These are phyloP conservation scores for Neopipo cinnamomea DNA, from an alignment of 2,113 vertebrate genomes.

Conservation along the genomic window DNA sequence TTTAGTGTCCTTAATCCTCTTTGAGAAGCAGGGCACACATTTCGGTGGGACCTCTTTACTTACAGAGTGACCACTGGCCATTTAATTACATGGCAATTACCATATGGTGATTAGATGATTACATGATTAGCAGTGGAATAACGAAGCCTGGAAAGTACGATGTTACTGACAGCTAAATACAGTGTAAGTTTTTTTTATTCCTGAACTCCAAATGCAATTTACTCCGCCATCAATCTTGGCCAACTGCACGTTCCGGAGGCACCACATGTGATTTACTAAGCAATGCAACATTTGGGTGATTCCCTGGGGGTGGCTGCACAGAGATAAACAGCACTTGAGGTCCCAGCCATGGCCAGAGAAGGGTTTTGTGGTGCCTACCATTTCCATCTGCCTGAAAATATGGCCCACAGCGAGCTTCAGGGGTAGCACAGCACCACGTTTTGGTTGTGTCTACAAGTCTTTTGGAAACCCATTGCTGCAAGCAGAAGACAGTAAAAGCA, in stretches of 20 bases:
- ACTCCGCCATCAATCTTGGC: not conserved
- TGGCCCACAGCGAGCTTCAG: accelerated
- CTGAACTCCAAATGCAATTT: not conserved
- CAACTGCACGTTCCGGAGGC: not conserved
- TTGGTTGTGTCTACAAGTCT: not conserved
- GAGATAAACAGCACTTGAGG: not conserved
- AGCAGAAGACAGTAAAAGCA: not conserved
- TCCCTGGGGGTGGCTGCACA: not conserved
- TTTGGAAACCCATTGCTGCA: not conserved
- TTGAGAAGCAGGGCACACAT: not conserved
- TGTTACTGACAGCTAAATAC: not conserved
- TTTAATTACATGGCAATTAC: not conserved
- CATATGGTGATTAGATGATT: not conserved
- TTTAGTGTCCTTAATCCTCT: not conserved
- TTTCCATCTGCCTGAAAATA: not conserved
- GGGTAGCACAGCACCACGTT: not conserved
- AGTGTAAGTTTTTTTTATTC: not conserved
- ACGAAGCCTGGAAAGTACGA: not conserved
- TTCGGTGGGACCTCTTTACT: not conserved
- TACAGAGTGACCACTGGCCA: not conserved
- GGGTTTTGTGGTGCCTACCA: accelerated
- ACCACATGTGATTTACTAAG: not conserved
- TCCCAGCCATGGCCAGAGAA: not conserved
- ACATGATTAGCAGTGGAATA: not conserved
- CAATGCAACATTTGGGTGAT: accelerated